These are phyloP conservation scores for Synanthedon vespiformis DNA, from an alignment of 2,888 invertebrate genomes.

Conservation along the genomic window DNA sequence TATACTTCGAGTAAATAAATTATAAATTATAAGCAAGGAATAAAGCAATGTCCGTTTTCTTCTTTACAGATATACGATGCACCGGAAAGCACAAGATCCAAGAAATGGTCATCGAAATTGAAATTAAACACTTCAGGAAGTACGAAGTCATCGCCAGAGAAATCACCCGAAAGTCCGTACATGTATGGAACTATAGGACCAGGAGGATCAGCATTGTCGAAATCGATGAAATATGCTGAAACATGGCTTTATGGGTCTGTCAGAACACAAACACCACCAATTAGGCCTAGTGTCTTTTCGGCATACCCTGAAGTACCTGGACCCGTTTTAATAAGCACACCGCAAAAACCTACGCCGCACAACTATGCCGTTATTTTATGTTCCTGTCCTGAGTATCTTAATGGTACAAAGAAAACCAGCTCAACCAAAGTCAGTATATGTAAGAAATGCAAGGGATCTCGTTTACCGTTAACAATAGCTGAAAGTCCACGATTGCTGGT, in stretches of 20 bases:
- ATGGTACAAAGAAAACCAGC: constrained; percentile 79
- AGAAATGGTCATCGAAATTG: constrained; percentile 80
- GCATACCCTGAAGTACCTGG: constrained; percentile 56
- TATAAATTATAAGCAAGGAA: no score
- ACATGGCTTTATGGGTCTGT: constrained; percentile 89
- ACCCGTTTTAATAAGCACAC: constrained; percentile 63
- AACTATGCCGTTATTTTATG: constrained; percentile 81
- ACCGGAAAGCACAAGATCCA: constrained; percentile 68
- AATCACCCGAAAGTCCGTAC: constrained; percentile 58
- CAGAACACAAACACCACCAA: constrained; percentile 63
- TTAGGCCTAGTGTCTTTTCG: constrained; percentile 62
- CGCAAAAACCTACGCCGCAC: constrained; percentile 70
- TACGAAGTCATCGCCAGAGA: constrained; percentile 55
- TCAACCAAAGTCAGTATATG: constrained; percentile 82
- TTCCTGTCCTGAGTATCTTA: constrained; percentile 84
- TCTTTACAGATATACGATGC: constrained; percentile 61
- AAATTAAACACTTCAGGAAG: constrained; percentile 69
- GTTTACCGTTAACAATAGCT: constrained; percentile 76
- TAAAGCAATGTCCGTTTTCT: constrained; percentile 3
- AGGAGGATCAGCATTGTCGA: constrained; percentile 79
- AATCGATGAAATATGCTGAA: constrained; percentile 87
- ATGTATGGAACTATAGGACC: constrained; percentile 70
- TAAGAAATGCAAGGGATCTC: constrained; percentile 86
- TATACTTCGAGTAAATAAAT: no score
- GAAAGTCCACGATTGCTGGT: constrained; percentile 66